phyloP scores from a whole-genome alignment of 2,797 vertebrate genomes.

The Acanthiza pusilla region DNA sequence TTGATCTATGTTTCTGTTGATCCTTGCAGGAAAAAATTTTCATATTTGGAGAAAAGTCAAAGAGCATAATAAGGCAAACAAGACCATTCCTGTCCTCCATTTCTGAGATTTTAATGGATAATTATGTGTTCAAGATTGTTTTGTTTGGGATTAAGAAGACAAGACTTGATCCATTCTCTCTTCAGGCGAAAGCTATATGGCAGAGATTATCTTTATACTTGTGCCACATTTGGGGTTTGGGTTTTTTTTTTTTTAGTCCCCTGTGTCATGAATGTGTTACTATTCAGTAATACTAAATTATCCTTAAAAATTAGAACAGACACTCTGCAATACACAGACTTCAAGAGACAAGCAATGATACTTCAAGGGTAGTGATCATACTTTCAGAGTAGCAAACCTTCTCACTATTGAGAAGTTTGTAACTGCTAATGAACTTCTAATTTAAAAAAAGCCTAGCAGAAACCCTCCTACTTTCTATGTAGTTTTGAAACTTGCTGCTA shows the following conservation, averaged over 20 bases:
- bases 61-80: background rate
- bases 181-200: background rate
- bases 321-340: background rate
- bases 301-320: background rate
- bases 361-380: background rate
- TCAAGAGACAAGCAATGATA: background rate
- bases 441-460: background rate
- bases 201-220: background rate
- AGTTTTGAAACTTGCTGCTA: background rate
- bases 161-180: background rate
- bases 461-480: background rate
- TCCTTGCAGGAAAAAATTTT: background rate
- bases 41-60: background rate
- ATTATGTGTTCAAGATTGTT: background rate
- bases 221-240: background rate
- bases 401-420: background rate
- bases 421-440: background rate
- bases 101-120: background rate
- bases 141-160: background rate
- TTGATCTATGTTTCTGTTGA: background rate
- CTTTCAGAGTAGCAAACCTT: background rate
- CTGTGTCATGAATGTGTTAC: background rate
- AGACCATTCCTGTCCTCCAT: background rate
- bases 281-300: background rate
- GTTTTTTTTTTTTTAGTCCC: background rate